Conservation (phyloP, 2,888 invertebrate genomes). For the Deilephila elpenor region DNA sequence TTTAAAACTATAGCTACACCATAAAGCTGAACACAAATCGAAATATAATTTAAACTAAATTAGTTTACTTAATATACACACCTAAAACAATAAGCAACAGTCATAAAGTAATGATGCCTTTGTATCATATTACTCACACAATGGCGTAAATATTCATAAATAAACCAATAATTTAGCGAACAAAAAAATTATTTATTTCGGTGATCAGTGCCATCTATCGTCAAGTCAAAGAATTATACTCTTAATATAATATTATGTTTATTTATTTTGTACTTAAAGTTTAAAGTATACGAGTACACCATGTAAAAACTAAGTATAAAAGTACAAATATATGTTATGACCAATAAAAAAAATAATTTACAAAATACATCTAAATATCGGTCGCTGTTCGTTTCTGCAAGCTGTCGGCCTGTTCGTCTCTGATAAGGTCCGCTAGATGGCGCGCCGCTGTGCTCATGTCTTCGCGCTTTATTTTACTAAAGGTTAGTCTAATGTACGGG, state of each 20-base stretch:
- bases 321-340: not conserved
- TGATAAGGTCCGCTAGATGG: conserved; percentile 85
- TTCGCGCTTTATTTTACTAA: conserved; percentile 86
- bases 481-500: conserved; percentile 88
- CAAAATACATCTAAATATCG: conserved; percentile 38
- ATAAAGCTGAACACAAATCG: too few relatives aligned
- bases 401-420: conserved; percentile 80
- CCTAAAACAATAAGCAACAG: too few relatives aligned
- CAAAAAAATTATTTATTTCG: not conserved
- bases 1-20: too few relatives aligned
- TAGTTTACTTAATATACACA: too few relatives aligned
- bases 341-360: not conserved
- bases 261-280: not conserved
- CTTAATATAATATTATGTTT: not conserved
- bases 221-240: not conserved
- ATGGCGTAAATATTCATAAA: too few relatives aligned
- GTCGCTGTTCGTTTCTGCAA: conserved; percentile 56
- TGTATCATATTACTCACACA: too few relatives aligned
- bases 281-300: too few relatives aligned
- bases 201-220: conserved; percentile 49
- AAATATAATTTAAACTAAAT: too few relatives aligned
- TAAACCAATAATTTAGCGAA: not conserved
- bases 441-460: conserved; percentile 87
- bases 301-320: not conserved
- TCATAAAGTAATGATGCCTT: too few relatives aligned